Base-by-base conservation (phyloP, 2,888 invertebrate species). In the Chrysomela aeneicollis region DNA sequence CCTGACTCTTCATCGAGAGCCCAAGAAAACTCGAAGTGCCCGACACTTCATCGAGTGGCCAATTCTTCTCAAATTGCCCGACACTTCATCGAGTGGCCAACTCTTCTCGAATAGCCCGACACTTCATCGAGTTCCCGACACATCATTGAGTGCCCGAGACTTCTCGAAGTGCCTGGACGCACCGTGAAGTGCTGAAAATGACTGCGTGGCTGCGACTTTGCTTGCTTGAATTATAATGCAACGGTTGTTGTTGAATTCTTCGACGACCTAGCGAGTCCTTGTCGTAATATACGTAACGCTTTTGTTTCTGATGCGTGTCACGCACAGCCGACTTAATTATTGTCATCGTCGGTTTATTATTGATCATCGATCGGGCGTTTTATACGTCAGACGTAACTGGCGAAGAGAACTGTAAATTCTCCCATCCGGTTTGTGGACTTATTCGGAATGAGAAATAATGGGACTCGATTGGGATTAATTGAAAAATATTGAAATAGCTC, bases 401-500 rank as follows among this genome's bases (percentile, higher is more conserved):
- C 6, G 32, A 2, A 42, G 15, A 8, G 4, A 53, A 53, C 53
- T 53, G 53, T 53, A 32, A 53, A 53, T 32, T 32, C 32, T 15
- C n/a, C 2, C 53, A 53, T 53, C 53, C 53, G 53, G 32, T 32
- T 53, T 53, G 30, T 17, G 53, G 17, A 32, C 53, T 32, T 32
- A 32, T 53, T 32, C 35, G 32, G 53, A 53, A 53, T 53, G 53
- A 30, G 17, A 53, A 53, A 32, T 53, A 53, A 53, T 53, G 32
- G 53, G 19, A 32, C 53, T 53, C 30, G 32, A 53, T 53, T 53
- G 18, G 32, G 32, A 17, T 17, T 53, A 30, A 53, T 32, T 53
- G 53, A 17, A 32, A 30, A 17, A 32, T 8, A 17, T 32, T 12
- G 32, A 35, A 18, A 53, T 18, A 32, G 17, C 15, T 30, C 26